Evolutionary conservation across 1,140 invertebrate species (phyloP).

Genomic region (Tetramorium simillimum): DNA sequence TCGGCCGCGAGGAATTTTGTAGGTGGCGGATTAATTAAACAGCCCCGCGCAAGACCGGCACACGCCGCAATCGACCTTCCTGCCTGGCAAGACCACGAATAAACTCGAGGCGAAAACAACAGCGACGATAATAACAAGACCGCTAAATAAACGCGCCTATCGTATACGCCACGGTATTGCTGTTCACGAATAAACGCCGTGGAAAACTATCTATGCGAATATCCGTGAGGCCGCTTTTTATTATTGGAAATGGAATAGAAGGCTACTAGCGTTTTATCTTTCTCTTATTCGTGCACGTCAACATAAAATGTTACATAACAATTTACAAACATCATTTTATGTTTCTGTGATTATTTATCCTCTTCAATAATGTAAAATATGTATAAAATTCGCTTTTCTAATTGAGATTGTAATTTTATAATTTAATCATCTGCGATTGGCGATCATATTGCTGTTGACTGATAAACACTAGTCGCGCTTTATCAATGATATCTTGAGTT

Average conservation of each 20-base stretch:
- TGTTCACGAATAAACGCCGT: not conserved
- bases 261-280: not conserved
- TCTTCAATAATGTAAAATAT: not conserved
- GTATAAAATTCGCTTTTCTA: not conserved
- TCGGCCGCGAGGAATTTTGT: conserved; percentile 20
- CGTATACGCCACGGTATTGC: not conserved
- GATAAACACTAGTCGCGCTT: not conserved
- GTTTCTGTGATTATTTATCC: not conserved
- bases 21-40: conserved; percentile 45
- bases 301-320: not conserved
- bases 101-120: not conserved
- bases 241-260: not conserved
- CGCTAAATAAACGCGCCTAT: conserved; percentile 28
- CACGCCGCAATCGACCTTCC: conserved; percentile 23
- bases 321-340: not conserved
- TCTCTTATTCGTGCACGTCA: not conserved
- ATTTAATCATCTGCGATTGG: not conserved
- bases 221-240: not conserved
- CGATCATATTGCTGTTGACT: not conserved
- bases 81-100: conserved; percentile 16
- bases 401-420: not conserved
- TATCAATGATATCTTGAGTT: conserved; percentile 3
- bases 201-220: not conserved
- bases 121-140: conserved; percentile 1
- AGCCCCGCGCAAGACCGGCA: not conserved